Evolutionary conservation across 2,797 vertebrate genomes (phyloP).

Genomic region (Pseudomugil gertrudae): DNA sequence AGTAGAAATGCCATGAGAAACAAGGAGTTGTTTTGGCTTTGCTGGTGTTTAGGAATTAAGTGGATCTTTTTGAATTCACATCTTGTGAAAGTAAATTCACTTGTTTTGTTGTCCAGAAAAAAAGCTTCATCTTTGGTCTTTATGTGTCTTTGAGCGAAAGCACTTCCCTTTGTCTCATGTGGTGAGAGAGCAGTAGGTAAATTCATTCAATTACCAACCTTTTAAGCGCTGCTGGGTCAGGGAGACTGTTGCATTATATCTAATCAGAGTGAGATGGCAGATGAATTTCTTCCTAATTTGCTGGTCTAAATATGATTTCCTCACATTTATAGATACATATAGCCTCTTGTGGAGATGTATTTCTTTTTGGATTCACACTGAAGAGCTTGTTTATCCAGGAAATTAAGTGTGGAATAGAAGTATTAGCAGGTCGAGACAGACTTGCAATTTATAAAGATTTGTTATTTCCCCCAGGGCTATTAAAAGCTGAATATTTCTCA

Average conservation of each 20-base stretch:
- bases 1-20: slow-evolving; percentile 13
- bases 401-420: slow-evolving; percentile 34
- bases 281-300: slow-evolving; percentile 58
- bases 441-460: slow-evolving; percentile 11
- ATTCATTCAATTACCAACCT: slow-evolving; percentile 59
- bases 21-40: slow-evolving; percentile 14
- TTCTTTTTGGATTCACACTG: slow-evolving; percentile 38
- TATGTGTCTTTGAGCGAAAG: slow-evolving; percentile 21
- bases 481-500: neutral
- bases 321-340: slow-evolving; percentile 43
- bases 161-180: slow-evolving; percentile 30
- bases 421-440: slow-evolving; percentile 22
- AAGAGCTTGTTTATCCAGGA: slow-evolving; percentile 38
- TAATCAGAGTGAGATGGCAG: slow-evolving; percentile 52
- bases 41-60: slow-evolving; percentile 18
- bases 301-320: slow-evolving; percentile 60
- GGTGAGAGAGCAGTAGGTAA: slow-evolving; percentile 15
- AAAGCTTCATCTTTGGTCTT: slow-evolving; percentile 14
- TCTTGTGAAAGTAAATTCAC: neutral
- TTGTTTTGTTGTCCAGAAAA: neutral
- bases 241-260: slow-evolving; percentile 52
- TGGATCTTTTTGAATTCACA: slow-evolving; percentile 6
- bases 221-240: slow-evolving; percentile 53
- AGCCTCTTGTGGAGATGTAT: slow-evolving; percentile 26
- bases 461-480: neutral